Evolutionary conservation across 2,888 invertebrate species (phyloP), one percentile per base, ranked within the genome.

Genomic region (Philhelius pedissequus): DNA sequence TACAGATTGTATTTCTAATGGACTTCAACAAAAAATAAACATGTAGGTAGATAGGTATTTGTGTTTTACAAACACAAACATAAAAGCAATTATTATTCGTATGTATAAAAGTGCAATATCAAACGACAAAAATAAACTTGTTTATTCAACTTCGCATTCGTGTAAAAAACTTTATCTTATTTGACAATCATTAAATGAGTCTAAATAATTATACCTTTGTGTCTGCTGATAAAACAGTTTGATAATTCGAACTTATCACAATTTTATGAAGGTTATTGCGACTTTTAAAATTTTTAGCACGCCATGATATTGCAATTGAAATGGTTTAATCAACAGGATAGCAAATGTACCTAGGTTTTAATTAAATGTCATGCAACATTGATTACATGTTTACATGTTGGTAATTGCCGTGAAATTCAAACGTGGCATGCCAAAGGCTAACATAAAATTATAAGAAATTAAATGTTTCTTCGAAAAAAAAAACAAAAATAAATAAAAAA

Each of bases 401-500:
- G 43, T 38, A 40, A 60, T 60, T 60, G 40, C 45, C 45, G 45
- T 40, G 15, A 60, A 60, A 40, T 25, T 40, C 1, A 45, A 20
- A 64, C 62, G 62, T 64, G 62, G 62, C 62, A 64, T 32, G 25
- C 60, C 40, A 7, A 60, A 15, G 11, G 27, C 32, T 54, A 0
- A 20, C 56, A 7, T 48, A n/a, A n/a, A n/a, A n/a, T n/a, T n/a
- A 48, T 48, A 20, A 3, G 9, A 64, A 64, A 45, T 20, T 62
- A 11, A 62, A 43, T 43, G 20, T 64, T 64, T 25, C 11, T 25
- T 43, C 27, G 8, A 58, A 7, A 38, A 22, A 58, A 58, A 4
- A 11, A 35, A n/a, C n/a, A 62, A 62, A 25, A 22, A 13, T 11
- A 11, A 13, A 22, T 9, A 25, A 9, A 40, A 60, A 40, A 35